A percentile compares a stretch with the other conserved stretches of the same genome.
Evolutionary conservation across 2,797 vertebrate genomes (phyloP).

Genomic region (Crocodylus rhombifer): DNA sequence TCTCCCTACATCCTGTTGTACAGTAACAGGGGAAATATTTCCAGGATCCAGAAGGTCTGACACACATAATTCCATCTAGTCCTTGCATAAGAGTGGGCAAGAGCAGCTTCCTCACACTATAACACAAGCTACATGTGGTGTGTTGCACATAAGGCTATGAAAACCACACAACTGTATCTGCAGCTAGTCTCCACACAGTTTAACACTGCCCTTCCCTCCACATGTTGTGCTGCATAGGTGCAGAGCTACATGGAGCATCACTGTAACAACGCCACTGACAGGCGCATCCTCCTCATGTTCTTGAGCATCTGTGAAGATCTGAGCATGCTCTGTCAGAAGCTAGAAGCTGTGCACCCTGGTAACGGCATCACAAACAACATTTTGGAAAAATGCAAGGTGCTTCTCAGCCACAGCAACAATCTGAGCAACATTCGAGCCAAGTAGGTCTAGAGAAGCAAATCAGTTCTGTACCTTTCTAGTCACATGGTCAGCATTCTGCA

Average conservation of each 20-base stretch:
- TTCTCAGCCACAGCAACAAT: constrained; percentile 82
- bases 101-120: background rate
- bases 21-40: background rate
- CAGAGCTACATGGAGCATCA: constrained; percentile 83
- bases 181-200: background rate
- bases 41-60: accelerated
- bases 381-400: constrained; percentile 78
- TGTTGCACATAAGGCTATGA: background rate
- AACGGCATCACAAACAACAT: constrained; percentile 45
- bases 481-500: accelerated
- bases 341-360: constrained; percentile 67
- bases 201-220: background rate
- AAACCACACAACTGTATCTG: background rate
- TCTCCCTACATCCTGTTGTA: background rate
- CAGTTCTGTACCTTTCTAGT: background rate
- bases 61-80: background rate
- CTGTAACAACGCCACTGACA: constrained; percentile 83
- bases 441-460: constrained; percentile 71
- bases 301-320: constrained; percentile 81
- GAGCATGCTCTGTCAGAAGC: constrained; percentile 68
- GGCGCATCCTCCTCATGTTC: constrained; percentile 81
- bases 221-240: constrained; percentile 70
- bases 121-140: background rate
- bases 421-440: constrained; percentile 81
- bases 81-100: too few species aligned